Evolutionary conservation across 2,113 vertebrate species (phyloP).

Genomic region (Ophiodon elongatus): DNA sequence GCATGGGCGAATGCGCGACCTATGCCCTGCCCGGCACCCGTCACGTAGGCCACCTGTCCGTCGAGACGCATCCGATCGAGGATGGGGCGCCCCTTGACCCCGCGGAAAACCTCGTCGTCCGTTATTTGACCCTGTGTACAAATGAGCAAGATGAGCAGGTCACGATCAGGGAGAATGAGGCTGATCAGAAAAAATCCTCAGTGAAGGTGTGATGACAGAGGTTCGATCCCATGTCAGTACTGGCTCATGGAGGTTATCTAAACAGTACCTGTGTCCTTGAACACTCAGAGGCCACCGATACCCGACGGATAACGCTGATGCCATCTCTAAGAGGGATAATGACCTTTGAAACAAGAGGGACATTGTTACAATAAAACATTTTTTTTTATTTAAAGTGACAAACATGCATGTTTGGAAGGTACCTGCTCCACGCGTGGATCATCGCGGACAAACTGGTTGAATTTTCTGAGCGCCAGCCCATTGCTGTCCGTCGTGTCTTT

Average conservation of each 20-base stretch:
- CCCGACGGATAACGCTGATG: slow-evolving; percentile 82
- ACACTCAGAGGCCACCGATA: slow-evolving; percentile 36
- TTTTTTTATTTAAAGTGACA: no score
- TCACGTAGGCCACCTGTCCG: slow-evolving; percentile 84
- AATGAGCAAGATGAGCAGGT: neutral
- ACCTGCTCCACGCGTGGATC: slow-evolving; percentile 86
- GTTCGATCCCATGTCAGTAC: neutral
- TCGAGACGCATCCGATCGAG: slow-evolving; percentile 85
- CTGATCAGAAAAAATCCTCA: neutral
- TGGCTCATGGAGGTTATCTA: neutral
- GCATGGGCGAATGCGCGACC: slow-evolving; percentile 87
- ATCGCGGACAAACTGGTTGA: slow-evolving; percentile 83
- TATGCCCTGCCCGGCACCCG: slow-evolving; percentile 86
- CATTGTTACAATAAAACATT: neutral
- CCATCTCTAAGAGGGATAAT: slow-evolving; percentile 85
- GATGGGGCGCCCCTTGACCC: slow-evolving; percentile 69
- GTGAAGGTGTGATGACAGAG: no score
- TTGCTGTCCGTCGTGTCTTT: slow-evolving; percentile 83
- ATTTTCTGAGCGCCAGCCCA: slow-evolving; percentile 83
- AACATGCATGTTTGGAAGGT: slow-evolving; percentile 32
- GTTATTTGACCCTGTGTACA: slow-evolving; percentile 57
- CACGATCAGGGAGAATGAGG: neutral
- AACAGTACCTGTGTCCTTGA: slow-evolving; percentile 54
- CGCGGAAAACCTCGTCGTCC: slow-evolving; percentile 83
- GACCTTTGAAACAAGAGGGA: slow-evolving; percentile 75